Evolutionary conservation across 2,113 vertebrate species (phyloP), one percentile per base, ranked within the genome.

Genomic region (Capreolus pygargus): DNA sequence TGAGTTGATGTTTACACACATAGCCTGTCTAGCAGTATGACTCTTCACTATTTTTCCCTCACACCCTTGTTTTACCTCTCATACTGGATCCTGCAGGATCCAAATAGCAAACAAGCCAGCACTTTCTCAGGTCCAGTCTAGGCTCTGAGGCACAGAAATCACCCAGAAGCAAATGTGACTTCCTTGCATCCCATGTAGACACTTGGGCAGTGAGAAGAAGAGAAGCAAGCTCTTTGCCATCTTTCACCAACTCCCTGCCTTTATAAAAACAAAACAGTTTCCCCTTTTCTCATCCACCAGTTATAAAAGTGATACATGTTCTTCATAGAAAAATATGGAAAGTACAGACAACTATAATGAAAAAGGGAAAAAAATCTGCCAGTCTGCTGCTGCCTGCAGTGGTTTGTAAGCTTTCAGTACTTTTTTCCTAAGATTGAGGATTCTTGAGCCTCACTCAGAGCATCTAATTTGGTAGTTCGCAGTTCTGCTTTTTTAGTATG

Each of bases 261-360:
- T 94, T 74, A 58, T 81, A 74, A 79, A 55, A 79, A 55, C 33
- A 58, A 90, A 97, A 36, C 43, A 64, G 43, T 43, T 85, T 84
- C 47, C 5, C 3, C 14, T 19, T 93, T 25, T 47, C 5, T 23
- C 12, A 1, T 45, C 19, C 0, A 0, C 21, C 28, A 27, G 16
- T 83, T 97, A 55, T 57, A 92, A 93, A 88, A 97, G 16, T 89
- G 78, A 55, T 81, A 50, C 57, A 43, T 87, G 27, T 89, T 92
- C 23, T 96, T 39, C 82, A 6, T 94, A 94, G 82, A 79, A 93
- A 86, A 92, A 39, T 74, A 39, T 87, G n/a, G 47, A 81, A 85
- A 89, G 93, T 84, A 45, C 36, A 81, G 39, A 27, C 16, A 84
- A 30, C 3, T 89, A 5, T n/a, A 50, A 89, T 86, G 19, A 83